Conservation (phyloP, 1,140 invertebrate genomes). For the Penaeus chinensis region DNA sequence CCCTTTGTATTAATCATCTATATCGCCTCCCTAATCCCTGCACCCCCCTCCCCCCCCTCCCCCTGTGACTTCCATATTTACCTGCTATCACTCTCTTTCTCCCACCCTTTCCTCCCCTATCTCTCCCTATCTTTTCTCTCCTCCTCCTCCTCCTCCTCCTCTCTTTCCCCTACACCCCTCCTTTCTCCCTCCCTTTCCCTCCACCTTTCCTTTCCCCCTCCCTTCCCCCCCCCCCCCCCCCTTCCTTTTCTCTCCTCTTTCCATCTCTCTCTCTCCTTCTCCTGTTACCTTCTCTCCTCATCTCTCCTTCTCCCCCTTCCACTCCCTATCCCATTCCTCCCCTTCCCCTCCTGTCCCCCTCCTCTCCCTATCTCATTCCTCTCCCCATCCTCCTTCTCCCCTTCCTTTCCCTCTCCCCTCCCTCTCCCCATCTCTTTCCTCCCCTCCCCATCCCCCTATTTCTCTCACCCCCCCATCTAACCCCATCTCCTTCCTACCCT, state of each 20-base stretch:
- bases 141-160: no score
- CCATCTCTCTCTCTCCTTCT: background rate
- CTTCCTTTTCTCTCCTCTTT: background rate
- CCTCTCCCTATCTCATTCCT: background rate
- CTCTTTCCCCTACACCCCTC: no score
- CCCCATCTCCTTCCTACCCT: background rate
- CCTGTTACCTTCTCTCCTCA: background rate
- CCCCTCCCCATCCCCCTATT: background rate
- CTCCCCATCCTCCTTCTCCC: background rate
- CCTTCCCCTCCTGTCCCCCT: background rate
- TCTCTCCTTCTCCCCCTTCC: background rate
- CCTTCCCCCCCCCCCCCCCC: no score
- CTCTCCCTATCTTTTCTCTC: no score
- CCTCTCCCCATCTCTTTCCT: background rate
- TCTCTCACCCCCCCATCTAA: background rate
- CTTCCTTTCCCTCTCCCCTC: background rate
- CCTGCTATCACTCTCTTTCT: no score
- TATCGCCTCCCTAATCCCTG: no score
- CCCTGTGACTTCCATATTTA: no score
- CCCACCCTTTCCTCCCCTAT: no score
- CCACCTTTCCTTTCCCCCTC: background rate
- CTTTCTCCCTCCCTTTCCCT: background rate
- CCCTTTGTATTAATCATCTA: no score
- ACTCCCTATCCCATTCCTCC: background rate
- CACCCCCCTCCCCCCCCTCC: no score